Base-by-base conservation (phyloP, 2,113 vertebrate genomes). In the Cryptotis parvus region DNA sequence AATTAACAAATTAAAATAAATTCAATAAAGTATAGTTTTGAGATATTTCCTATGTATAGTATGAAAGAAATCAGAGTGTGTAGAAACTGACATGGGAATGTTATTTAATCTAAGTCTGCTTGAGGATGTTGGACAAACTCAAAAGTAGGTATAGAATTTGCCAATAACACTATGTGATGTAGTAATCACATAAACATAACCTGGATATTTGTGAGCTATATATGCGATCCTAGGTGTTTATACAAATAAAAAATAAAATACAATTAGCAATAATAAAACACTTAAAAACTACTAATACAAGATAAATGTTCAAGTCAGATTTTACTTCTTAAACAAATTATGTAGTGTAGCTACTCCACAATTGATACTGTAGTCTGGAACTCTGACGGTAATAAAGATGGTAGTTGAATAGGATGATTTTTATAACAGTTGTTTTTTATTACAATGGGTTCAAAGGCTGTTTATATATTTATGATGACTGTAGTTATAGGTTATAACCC, bases 391-490 rank as follows among this genome's bases (percentile, higher is more conserved):
- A 74, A 61, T 77, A 69, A 6, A 88, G 11, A 1, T 84, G 7
- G 6, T 76, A 14, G 26, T 49, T 89, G 39, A 65, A 72, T 20
- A 65, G 55, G 18, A 70, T 68, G 7, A 72, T 70, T 92, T 91
- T 90, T 85, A n/a, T 41, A 73, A 45, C 2, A 35, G 24, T 76
- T 76, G 0, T 35, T 79, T 92, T 87, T 76, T 83, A 29, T 80
- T 39, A 66, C 20, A 39, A 18, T 93, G 77, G 74, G 45, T 93
- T 93, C 61, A 52, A 63, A 89, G 89, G 18, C 52, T 87, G 9
- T 61, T 94, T 24, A 41, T 88, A 87, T 4, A 75, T 11, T 80
- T 73, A 73, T 82, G 91, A 73, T 79, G 90, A 90, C 91, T 92
- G 39, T n/a, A 89, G 8, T 65, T 37, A 43, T 6, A 76, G 31